Conservation (phyloP, 2,797 vertebrate genomes). For the Hemibagrus guttatus region DNA sequence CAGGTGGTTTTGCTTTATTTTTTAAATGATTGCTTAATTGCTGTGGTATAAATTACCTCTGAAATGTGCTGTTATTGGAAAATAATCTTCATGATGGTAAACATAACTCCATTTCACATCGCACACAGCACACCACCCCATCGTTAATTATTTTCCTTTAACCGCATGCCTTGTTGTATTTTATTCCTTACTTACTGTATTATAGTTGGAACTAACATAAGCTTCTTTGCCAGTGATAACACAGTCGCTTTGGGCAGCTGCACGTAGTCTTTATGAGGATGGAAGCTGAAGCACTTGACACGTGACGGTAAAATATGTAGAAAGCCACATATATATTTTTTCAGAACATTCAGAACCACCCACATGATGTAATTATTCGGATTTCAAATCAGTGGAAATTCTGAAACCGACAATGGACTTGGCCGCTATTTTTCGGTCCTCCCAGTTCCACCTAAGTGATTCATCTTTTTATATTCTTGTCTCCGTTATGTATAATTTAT, state of each 20-base stretch:
- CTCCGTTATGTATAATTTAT: conserved; percentile 2
- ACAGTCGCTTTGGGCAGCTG: background rate
- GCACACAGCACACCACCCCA: background rate
- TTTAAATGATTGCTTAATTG: background rate
- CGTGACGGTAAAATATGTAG: background rate
- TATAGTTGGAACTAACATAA: background rate
- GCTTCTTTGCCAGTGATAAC: background rate
- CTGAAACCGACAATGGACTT: background rate
- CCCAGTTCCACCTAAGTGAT: background rate
- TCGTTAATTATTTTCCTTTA: background rate
- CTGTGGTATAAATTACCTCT: background rate
- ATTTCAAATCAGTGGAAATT: conserved; percentile 7
- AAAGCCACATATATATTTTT: background rate
- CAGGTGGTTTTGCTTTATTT: background rate
- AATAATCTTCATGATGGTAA: background rate
- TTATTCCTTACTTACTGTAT: background rate
- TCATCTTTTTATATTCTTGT: conserved; percentile 19
- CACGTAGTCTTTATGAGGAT: background rate
- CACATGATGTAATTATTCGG: background rate
- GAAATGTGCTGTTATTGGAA: background rate
- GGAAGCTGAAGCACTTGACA: background rate
- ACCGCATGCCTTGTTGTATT: background rate
- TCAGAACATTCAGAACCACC: background rate
- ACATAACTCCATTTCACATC: background rate
- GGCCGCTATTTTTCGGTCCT: background rate